Conservation (phyloP, 2,797 vertebrate genomes). For the Craterocephalus amniculus region DNA sequence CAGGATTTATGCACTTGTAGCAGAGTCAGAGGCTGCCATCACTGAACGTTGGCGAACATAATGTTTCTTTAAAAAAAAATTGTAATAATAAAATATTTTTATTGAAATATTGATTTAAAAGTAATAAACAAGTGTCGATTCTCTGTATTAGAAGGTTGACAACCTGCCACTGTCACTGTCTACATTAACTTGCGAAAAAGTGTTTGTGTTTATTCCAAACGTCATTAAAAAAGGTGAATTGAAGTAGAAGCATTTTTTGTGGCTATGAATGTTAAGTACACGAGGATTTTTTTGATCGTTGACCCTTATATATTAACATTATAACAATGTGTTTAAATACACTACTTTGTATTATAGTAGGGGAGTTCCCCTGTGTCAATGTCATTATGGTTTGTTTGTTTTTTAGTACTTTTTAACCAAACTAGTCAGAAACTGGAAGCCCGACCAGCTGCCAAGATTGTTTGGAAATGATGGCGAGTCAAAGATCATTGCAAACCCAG, state of each 20-base stretch:
- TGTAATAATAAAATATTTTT: too few relatives aligned
- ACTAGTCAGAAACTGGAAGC: not conserved
- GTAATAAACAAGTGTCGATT: not conserved
- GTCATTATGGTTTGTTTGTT: not conserved
- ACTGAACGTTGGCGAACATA: accelerated
- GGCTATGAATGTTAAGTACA: not conserved
- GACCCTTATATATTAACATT: conserved; percentile 13
- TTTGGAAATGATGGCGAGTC: not conserved
- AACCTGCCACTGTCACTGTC: conserved; percentile 52
- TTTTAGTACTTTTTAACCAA: not conserved
- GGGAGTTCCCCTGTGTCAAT: not conserved
- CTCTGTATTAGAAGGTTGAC: conserved; percentile 51
- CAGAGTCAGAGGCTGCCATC: not conserved
- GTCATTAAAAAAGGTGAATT: not conserved
- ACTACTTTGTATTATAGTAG: not conserved
- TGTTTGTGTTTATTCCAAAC: not conserved
- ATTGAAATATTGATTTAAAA: not conserved
- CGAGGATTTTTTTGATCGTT: not conserved
- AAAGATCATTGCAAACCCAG: not conserved
- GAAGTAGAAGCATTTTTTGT: not conserved
- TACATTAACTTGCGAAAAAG: conserved; percentile 12
- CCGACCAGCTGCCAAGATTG: not conserved
- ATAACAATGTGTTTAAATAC: not conserved
- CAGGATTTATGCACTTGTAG: conserved; percentile 1
- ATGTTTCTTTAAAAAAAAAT: not conserved